Base-by-base conservation (phyloP, 2,888 invertebrate species). In the Podabrus alpinus region DNA sequence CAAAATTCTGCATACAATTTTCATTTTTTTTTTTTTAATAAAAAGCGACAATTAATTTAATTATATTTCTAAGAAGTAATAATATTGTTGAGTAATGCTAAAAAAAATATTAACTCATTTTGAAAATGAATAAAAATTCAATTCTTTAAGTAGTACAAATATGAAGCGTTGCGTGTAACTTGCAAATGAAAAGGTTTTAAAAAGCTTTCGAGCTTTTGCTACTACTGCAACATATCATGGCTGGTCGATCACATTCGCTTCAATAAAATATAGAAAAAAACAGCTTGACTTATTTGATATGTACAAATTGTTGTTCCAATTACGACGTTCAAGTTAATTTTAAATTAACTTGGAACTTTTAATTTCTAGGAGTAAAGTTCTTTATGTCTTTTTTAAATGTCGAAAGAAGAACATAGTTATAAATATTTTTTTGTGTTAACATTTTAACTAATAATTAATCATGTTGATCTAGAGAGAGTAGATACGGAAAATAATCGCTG, bases 401-500 rank as follows among this genome's bases (percentile, higher is more conserved):
- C n/a, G n/a, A n/a, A n/a, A n/a, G n/a, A n/a, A n/a, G n/a, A n/a
- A n/a, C n/a, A n/a, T n/a, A n/a, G n/a, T n/a, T n/a, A n/a, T n/a
- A n/a, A n/a, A n/a, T n/a, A n/a, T n/a, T n/a, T n/a, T n/a, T n/a
- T n/a, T n/a, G 45, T 69, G 69, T 60, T 59, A 69, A 64, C 62
- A 68, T 64, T 72, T 72, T 24, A 59, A 17, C 19, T n/a, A 68
- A 29, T 67, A 74, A 71, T 61, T 67, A 71, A 71, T 71, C 61
- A 66, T 69, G 73, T 69, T 66, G 66, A 69, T 66, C 60, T 69
- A 45, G 45, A 19, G 71, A 59, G 64, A 69, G 59, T 59, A 45
- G 75, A 74, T 74, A 59, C 67, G 69, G 68, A 81, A 83, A 83
- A 84, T 84, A 83, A 84, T 84, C 83, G 82, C 82, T 83, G 83